Evolutionary conservation across 2,113 vertebrate species (phyloP).

Genomic region (Solea senegalensis): DNA sequence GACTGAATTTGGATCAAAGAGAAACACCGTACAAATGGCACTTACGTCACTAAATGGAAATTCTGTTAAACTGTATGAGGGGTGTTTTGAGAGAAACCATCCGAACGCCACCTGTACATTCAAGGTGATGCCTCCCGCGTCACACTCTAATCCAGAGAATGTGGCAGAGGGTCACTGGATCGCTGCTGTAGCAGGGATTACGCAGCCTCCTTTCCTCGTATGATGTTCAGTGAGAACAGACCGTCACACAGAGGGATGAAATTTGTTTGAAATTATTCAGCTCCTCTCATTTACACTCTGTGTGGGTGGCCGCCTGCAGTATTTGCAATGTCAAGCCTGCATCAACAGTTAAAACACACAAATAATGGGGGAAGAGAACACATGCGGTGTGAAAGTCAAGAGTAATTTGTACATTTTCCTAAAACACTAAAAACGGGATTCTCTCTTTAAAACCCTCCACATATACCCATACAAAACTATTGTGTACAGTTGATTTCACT

Average conservation of each 20-base stretch:
- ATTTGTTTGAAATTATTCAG: slow-evolving; percentile 36
- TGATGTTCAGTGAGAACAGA: slow-evolving; percentile 15
- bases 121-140: slow-evolving; percentile 15
- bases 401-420: slow-evolving; percentile 24
- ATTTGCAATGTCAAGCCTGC: slow-evolving; percentile 23
- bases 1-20: background rate
- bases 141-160: background rate
- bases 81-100: background rate
- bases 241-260: slow-evolving; percentile 8
- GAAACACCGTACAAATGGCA: background rate
- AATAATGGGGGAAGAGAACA: slow-evolving; percentile 24
- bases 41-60: background rate
- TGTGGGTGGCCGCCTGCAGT: slow-evolving; percentile 20
- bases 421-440: slow-evolving; percentile 4
- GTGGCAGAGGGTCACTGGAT: slow-evolving; percentile 14
- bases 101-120: background rate
- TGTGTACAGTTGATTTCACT: slow-evolving; percentile 1
- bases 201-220: background rate
- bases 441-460: slow-evolving; percentile 9
- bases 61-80: background rate
- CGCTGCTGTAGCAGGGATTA: background rate
- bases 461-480: slow-evolving; percentile 23
- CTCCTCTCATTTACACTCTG: slow-evolving; percentile 25
- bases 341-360: slow-evolving; percentile 19
- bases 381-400: slow-evolving; percentile 21